Evolutionary conservation across 2,797 vertebrate genomes (phyloP).

Genomic region (Anableps anableps): DNA sequence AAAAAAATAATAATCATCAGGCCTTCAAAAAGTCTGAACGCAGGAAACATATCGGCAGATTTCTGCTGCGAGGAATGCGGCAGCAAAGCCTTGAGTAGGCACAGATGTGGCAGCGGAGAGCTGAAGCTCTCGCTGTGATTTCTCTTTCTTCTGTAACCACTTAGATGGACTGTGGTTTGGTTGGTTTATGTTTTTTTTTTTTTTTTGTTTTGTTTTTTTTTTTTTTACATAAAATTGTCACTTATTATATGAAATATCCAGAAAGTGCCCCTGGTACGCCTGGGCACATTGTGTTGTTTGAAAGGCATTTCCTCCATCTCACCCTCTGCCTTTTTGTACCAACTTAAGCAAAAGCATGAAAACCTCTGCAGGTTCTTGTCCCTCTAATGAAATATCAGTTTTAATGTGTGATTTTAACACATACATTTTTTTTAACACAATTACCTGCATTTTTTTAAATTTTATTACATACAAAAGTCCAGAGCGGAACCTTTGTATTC

Average conservation of each 20-base stretch:
- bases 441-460: background rate
- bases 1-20: background rate
- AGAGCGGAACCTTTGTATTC: background rate
- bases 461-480: too few relatives aligned
- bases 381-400: background rate
- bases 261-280: background rate
- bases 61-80: conserved; percentile 41
- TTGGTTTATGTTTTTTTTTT: conserved; percentile 36
- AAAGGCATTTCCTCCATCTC: background rate
- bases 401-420: too few relatives aligned
- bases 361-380: background rate
- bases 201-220: too few relatives aligned
- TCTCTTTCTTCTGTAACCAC: conserved; percentile 41
- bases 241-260: conserved; percentile 44
- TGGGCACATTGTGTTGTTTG: background rate
- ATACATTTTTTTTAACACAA: too few relatives aligned
- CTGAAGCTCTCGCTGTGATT: conserved; percentile 41
- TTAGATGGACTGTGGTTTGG: conserved; percentile 37
- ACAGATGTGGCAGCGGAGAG: conserved; percentile 51
- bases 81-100: conserved; percentile 35
- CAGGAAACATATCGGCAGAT: conserved; percentile 45
- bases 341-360: background rate
- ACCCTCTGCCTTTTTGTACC: background rate
- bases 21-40: conserved; percentile 12
- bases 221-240: conserved; percentile 45